phyloP scores from a whole-genome alignment of 2,888 invertebrate species.

The Mimumesa dahlbomi region DNA sequence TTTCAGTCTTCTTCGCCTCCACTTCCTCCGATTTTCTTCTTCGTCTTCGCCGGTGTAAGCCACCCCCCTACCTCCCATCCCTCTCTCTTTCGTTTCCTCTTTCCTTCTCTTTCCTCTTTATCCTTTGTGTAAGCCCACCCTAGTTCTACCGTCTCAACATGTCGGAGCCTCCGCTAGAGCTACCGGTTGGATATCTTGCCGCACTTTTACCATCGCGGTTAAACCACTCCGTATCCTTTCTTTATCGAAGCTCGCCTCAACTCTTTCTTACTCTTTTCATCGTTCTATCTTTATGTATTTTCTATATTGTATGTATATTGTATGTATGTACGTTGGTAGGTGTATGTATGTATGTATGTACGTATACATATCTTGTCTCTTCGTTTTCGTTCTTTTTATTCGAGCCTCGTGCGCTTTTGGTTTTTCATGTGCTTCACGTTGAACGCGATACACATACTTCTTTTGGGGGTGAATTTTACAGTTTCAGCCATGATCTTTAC shows the following conservation, averaged over 20 bases:
- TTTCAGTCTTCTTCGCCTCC: constrained; percentile 30
- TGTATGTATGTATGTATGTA: too few species aligned
- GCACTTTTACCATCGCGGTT: constrained; percentile 63
- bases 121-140: constrained; percentile 59
- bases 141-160: constrained; percentile 59
- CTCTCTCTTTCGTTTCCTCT: constrained; percentile 23
- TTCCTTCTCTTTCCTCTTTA: constrained; percentile 41
- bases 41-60: constrained; percentile 14
- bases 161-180: constrained; percentile 48
- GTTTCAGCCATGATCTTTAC: constrained; percentile 25
- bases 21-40: constrained; percentile 12
- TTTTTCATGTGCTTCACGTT: too few species aligned
- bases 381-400: background rate
- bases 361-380: background rate
- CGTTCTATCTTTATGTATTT: background rate
- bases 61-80: constrained; percentile 22
- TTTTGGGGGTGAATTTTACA: constrained; percentile 19
- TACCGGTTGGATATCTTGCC: constrained; percentile 60
- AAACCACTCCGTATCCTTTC: constrained; percentile 57
- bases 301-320: too few species aligned
- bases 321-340: too few species aligned
- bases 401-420: background rate
- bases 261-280: background rate
- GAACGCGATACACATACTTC: constrained; percentile 17
- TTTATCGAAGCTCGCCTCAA: constrained; percentile 52